Percentiles rank a stretch among this genome's conserved stretches.
Conservation (phyloP, 1,140 invertebrate species). For the Drosophila ironensis region DNA sequence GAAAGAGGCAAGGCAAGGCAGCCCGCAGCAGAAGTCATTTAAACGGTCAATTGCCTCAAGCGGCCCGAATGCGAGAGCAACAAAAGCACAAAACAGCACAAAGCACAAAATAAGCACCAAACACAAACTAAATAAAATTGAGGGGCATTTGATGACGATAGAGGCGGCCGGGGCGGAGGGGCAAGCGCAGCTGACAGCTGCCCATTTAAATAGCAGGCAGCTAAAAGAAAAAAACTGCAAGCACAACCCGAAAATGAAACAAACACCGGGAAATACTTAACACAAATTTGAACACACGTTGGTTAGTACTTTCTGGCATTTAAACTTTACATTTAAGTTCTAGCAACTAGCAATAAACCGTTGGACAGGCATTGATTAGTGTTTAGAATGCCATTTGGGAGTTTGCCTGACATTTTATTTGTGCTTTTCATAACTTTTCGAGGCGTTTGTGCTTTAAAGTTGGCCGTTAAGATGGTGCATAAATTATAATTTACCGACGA, state of each 20-base stretch:
- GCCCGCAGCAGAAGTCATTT: slow-evolving; percentile 55
- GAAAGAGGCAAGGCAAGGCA: slow-evolving; percentile 6
- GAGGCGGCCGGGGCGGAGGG: not conserved
- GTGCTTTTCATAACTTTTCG: not conserved
- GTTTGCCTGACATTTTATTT: no score
- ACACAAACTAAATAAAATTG: slow-evolving; percentile 31
- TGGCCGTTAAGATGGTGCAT: slow-evolving; percentile 31
- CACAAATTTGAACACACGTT: not conserved
- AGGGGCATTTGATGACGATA: not conserved
- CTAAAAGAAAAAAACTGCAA: slow-evolving; percentile 21
- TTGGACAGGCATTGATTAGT: no score
- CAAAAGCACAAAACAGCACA: slow-evolving; percentile 13
- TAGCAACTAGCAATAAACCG: not conserved
- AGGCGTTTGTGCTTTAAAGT: not conserved
- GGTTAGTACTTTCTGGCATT: not conserved
- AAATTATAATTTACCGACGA: slow-evolving; percentile 37
- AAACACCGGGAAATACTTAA: slow-evolving; percentile 3
- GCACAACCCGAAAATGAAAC: slow-evolving; percentile 9
- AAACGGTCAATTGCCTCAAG: slow-evolving; percentile 78
- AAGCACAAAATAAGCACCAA: slow-evolving; percentile 11
- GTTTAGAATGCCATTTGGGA: no score
- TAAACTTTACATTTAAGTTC: not conserved
- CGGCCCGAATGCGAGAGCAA: slow-evolving; percentile 41
- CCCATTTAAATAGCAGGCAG: slow-evolving; percentile 23
- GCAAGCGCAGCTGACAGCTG: slow-evolving; percentile 30